Base-by-base conservation (phyloP, 2,888 invertebrate genomes). In the Rotaria macrura region DNA sequence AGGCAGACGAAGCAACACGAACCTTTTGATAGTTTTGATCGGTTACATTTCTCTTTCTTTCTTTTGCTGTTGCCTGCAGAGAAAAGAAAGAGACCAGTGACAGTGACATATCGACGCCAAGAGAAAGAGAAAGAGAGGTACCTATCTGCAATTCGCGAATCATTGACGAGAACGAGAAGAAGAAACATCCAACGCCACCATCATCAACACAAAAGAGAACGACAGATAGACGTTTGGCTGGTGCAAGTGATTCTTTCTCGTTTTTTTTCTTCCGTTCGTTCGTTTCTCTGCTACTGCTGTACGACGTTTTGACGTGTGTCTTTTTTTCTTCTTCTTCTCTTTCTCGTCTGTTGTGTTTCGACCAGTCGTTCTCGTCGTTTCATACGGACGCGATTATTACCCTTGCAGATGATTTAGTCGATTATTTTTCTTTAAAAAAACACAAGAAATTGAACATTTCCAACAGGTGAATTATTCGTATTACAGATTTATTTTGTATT, bases 31-130 rank as follows among this genome's bases (percentile, higher is more conserved):
- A 65, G 65, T 65, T 65, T 65, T 65, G 65, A 65, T 65, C 65
- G 65, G 34, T 65, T 65, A 65, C 65, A 65, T 65, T 65, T 65
- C 65, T 65, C 57, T 65, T 65, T 65, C 65, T 65, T 65, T 65
- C 65, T 65, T 65, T 65, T 29, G 34, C 65, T 65, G 65, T 34
- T 65, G 65, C 34, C 65, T 34, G 29, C 14, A 29, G 65, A 65
- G 65, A 29, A 65, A 65, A 34, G 65, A 65, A 65, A 29, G 65
- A 65, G 34, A 65, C 65, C 65, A 65, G 29, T 65, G 65, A 65
- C 65, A 65, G 65, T 65, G 65, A 65, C 65, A 65, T 65, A 65
- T 65, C 65, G 65, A 65, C 65, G 65, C 65, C 65, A 34, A 65
- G 34, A 65, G 65, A 65, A 65, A 65, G 65, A 55, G 55, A 55